These are phyloP conservation scores for Paraplagusia blochii DNA, from an alignment of 2,113 vertebrate genomes.

Conservation along the genomic window DNA sequence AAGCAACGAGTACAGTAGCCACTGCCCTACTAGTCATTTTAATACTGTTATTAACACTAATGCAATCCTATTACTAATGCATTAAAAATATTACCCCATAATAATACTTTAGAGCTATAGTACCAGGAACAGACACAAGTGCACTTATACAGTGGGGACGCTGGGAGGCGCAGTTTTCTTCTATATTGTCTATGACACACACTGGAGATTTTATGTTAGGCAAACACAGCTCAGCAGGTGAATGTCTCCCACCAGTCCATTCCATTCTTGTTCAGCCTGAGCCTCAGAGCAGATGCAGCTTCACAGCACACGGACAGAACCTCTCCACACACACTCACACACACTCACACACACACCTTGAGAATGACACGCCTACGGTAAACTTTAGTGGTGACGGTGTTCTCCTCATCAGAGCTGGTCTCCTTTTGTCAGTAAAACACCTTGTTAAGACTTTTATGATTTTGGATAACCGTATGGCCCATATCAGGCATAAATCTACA, in stretches of 20 bases:
- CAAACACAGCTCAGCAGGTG: neutral
- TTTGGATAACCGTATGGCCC: too few species aligned
- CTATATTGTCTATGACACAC: neutral
- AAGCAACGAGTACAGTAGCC: conserved; percentile 15
- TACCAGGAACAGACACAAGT: neutral
- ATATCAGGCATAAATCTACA: too few species aligned
- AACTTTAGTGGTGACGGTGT: conserved; percentile 89
- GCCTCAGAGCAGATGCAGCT: conserved; percentile 3
- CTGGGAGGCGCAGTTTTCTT: too few species aligned
- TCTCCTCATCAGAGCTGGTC: conserved; percentile 85
- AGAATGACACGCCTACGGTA: conserved; percentile 90
- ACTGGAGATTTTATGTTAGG: neutral
- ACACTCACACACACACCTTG: conserved; percentile 89
- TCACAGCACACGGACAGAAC: conserved; percentile 17
- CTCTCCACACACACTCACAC: conserved; percentile 39
- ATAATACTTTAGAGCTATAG: too few species aligned
- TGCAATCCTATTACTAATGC: too few species aligned
- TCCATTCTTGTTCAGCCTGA: neutral
- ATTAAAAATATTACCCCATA: too few species aligned
- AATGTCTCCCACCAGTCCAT: neutral
- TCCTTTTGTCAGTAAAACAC: conserved; percentile 32
- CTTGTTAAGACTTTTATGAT: neutral
- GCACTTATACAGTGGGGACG: neutral
- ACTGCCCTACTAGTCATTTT: conserved; percentile 1
- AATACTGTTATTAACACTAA: too few species aligned